Evolutionary conservation across 2,888 invertebrate species (phyloP).

Genomic region (Pilophorus perplexus): DNA sequence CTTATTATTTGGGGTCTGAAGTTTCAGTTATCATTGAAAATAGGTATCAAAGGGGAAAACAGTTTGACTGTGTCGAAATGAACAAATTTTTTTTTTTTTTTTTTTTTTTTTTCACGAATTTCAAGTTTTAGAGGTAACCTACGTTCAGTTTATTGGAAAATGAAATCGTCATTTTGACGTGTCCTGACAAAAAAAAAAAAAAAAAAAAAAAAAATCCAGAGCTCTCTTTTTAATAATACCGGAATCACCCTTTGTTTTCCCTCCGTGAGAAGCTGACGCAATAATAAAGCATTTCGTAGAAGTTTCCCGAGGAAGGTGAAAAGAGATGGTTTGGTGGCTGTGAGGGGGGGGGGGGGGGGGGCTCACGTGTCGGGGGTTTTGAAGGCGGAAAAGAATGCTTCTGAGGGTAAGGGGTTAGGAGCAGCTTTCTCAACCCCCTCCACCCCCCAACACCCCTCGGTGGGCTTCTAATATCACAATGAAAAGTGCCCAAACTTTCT

Average conservation of each 20-base stretch:
- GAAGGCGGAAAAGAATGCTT: conserved; percentile 31
- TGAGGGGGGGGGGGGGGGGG: neutral
- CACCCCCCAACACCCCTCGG: neutral
- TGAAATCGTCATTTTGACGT: too few relatives aligned
- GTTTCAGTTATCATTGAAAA: too few relatives aligned
- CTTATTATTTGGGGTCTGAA: too few relatives aligned
- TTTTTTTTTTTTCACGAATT: too few relatives aligned
- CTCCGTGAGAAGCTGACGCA: conserved; percentile 5
- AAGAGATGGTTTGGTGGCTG: neutral
- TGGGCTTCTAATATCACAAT: conserved; percentile 45
- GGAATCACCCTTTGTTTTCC: conserved; percentile 1
- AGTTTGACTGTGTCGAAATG: too few relatives aligned
- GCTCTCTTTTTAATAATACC: conserved; percentile 5
- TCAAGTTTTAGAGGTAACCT: too few relatives aligned
- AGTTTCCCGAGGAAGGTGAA: conserved; percentile 6
- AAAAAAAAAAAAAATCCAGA: too few relatives aligned
- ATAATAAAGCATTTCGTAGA: conserved; percentile 30
- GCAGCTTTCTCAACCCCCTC: too few relatives aligned
- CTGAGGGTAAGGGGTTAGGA: conserved; percentile 20
- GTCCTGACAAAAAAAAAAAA: too few relatives aligned
- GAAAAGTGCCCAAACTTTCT: conserved; percentile 46
- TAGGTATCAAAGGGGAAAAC: too few relatives aligned
- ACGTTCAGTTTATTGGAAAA: too few relatives aligned
- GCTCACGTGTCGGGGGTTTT: conserved; percentile 35
- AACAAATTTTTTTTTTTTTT: too few relatives aligned